A percentile compares a stretch with the other conserved stretches of the same genome.
Evolutionary conservation across 92 coral and sea anemone genomes (phyloP).

Genomic region (Anthopleura xanthogrammica): DNA sequence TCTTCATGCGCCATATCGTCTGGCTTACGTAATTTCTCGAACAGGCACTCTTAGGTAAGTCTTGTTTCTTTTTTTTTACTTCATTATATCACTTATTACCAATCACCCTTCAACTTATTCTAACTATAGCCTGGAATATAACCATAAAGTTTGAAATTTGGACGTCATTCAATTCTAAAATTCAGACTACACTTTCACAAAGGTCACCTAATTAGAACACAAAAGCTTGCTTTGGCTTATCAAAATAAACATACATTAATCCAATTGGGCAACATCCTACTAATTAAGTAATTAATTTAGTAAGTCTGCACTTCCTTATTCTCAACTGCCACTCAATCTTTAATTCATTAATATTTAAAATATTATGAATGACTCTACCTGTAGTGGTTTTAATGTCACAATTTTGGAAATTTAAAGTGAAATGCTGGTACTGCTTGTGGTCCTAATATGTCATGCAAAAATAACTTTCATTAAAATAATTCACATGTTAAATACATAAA

Average conservation of each 20-base stretch:
- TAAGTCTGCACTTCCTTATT: background rate
- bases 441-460: no score
- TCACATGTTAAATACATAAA: no score
- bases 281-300: background rate
- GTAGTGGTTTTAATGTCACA: background rate
- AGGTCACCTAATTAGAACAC: background rate
- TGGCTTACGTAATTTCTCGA: background rate
- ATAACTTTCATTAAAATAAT: no score
- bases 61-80: background rate
- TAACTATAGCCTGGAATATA: background rate
- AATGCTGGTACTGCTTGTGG: no score
- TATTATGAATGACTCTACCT: no score
- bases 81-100: background rate
- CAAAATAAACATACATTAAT: background rate
- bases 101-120: background rate
- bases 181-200: background rate
- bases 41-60: constrained; percentile 68
- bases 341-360: background rate
- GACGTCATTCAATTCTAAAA: background rate
- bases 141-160: background rate
- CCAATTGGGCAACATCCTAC: background rate
- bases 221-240: background rate
- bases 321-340: background rate
- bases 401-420: no score
- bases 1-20: background rate